Base-by-base conservation (phyloP, 2,113 vertebrate species). In the Bostrychus sinensis region DNA sequence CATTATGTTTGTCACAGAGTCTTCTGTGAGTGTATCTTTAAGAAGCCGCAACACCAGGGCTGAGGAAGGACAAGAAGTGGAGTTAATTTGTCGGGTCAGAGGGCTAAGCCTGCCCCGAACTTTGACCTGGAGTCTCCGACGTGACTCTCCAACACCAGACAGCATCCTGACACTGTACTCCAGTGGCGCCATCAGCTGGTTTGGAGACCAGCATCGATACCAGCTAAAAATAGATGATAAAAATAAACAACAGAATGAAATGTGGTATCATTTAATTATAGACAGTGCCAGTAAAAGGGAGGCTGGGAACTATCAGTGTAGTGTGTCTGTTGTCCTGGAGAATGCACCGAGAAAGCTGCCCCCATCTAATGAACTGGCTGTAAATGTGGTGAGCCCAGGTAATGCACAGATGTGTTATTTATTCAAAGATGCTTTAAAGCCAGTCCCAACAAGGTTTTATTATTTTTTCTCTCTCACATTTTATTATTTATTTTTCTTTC, bases 351-450 rank as follows among this genome's bases (percentile, higher is more conserved):
- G 23, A 43, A 37, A 1, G 39, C 25, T 37, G 16, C 7, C 14
- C 28, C 1, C 22, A 32, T 96, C 94, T 62, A 91, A 94, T 16
- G 14, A 0, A 0, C 9, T 96, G 53, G 83, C 41, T 3, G 86
- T 94, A 58, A 73, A 0, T 0, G 80, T 96, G 30, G 20, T 25
- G 0, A 75, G 88, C 16, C 95, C 92, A 93, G 92, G 95, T 97
- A 91, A 66, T 45, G 0, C 8, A 7, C 19, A 48, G 1, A 65
- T 48, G 2, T 12, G 8, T 3, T 5, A 16, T 41, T 16, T 59
- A 5, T 20, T 17, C 0, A 2, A 28, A 54, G 30, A 30, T 0
- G n/a, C 43, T 23, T 10, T 20, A 1, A 19, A 37, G 14, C 0
- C 2, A 53, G 42, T 8, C 22, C 59, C 3, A 23, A 14, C 2